Base-by-base conservation (phyloP, 2,113 vertebrate genomes). In the Perca fluviatilis region DNA sequence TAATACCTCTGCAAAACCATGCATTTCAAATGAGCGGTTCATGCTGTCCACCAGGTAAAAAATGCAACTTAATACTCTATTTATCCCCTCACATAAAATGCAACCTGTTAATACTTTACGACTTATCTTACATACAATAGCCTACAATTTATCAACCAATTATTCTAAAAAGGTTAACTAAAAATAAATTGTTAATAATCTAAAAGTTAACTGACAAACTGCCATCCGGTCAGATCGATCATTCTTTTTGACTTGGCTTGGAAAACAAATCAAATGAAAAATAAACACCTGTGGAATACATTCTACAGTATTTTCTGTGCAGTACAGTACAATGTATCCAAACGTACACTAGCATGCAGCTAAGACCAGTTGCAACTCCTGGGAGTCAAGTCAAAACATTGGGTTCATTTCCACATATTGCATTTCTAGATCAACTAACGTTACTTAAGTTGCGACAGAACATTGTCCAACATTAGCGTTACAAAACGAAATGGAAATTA, bases 11-110 rank as follows among this genome's bases (percentile, higher is more conserved):
- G 51, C 25, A 70, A 51, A 71, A 46, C 1, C n/a, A 21, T 18
- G n/a, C 30, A 75, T 46, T 73, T 65, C 5, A 80, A 65, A 65
- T 62, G 10, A 66, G 49, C n/a, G 58, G 13, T 15, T 33, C 13
- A 80, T 80, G 49, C 9, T 30, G 23, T 64, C 11, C 46, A 60
- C 27, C 21, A 16, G 27, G 33, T 36, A 77, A 49, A 60, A 47
- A 54, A 60, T 14, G 1, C 21, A 68, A 70, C 49, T 21, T 60
- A 51, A 50, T 33, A 13, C 23, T 47, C 36, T 5, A 69, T 3
- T 18, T 10, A 11, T 33, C 11, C 23, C 7, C 56, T 36, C 9
- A 72, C 11, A 49, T 49, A 21, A 15, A 60, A n/a, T 49, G 25
- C 46, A 23, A 33, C 33, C 6, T 6, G 33, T 33, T 33, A 33